These are phyloP conservation scores for Melolontha melolontha DNA, from an alignment of 2,888 invertebrate genomes.

Conservation along the genomic window DNA sequence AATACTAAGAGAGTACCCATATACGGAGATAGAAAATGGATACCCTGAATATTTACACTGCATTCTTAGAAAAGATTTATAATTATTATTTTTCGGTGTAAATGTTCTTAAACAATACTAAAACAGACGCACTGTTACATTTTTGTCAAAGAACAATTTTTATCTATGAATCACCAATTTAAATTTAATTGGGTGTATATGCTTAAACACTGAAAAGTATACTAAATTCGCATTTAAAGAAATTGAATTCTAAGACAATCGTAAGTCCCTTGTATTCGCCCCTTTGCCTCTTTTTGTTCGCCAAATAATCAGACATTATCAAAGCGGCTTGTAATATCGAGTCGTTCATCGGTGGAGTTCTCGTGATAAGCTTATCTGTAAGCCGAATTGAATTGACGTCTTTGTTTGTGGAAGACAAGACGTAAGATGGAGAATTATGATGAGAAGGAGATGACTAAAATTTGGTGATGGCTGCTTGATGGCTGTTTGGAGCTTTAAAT, in stretches of 20 bases:
- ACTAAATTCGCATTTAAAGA: slow-evolving; percentile 23
- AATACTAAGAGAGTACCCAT: too few species aligned
- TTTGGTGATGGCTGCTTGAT: slow-evolving; percentile 31
- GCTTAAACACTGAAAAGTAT: slow-evolving; percentile 2
- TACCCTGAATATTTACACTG: too few species aligned
- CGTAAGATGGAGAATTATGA: slow-evolving; percentile 29
- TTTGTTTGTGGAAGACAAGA: slow-evolving; percentile 37
- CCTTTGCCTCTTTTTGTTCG: slow-evolving; percentile 21
- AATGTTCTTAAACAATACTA: too few species aligned
- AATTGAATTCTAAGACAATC: slow-evolving; percentile 33
- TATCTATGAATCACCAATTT: neutral
- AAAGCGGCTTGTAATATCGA: slow-evolving; percentile 36
- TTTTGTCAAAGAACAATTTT: too few species aligned
- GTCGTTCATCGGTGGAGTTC: slow-evolving; percentile 21
- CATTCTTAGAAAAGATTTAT: too few species aligned
- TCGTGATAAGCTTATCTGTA: slow-evolving; percentile 28
- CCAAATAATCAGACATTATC: slow-evolving; percentile 34
- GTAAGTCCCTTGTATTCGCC: slow-evolving; percentile 5
- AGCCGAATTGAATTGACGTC: slow-evolving; percentile 33
- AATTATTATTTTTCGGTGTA: too few species aligned
- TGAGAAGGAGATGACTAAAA: slow-evolving; percentile 27
- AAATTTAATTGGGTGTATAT: neutral
- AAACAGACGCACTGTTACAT: too few species aligned
- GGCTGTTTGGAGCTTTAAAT: slow-evolving; percentile 25
- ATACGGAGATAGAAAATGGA: too few species aligned